Base-by-base conservation (phyloP, 1,140 invertebrate genomes). In the Cydia strobilella region DNA sequence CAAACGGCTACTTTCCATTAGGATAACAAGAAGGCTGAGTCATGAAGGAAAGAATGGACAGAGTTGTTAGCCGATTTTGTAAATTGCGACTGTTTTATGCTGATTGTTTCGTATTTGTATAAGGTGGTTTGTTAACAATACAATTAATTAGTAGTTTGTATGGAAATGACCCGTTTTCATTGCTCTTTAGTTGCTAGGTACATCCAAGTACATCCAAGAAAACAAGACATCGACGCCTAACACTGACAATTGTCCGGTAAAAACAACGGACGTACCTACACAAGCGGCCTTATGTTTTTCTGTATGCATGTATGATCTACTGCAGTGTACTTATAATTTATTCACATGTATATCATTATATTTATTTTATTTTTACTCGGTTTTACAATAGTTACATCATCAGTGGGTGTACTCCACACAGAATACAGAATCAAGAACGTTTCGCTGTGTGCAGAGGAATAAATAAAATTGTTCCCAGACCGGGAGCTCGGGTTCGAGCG, bases 401-500 rank as follows among this genome's bases (percentile, higher is more conserved):
- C 27, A 23, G 5, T 59, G 15, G 3, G 15, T 39, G 3, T 13
- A 45, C 3, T 45, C 39, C 39, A 42, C 4, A 69, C n/a, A 20
- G 31, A 69, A 35, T 39, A 69, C 42, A 42, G 65, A 69, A 69
- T 69, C 18, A 35, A 3, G 31, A 69, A 5, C 65, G 65, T 39
- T 69, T 69, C 65, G 35, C 31, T 69, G 15, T 23, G 54, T 59
- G 20, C 27, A 39, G 65, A 2, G 18, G 65, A 39, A 69, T 69
- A 69, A 69, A 69, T 69, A 69, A 72, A 72, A 72, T 72, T 25
- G 39, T 35, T 10, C 12, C 45, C 42, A 23, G 45, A 27, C 31
- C 42, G 45, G 69, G 6, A 42, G 45, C n/a, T 35, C 42, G 42
- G 71, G 39, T 42, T 45, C 5, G 54, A 82, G 79, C 75, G 69